Base-by-base conservation (phyloP, 2,113 vertebrate genomes). In the Salvelinus alpinus region DNA sequence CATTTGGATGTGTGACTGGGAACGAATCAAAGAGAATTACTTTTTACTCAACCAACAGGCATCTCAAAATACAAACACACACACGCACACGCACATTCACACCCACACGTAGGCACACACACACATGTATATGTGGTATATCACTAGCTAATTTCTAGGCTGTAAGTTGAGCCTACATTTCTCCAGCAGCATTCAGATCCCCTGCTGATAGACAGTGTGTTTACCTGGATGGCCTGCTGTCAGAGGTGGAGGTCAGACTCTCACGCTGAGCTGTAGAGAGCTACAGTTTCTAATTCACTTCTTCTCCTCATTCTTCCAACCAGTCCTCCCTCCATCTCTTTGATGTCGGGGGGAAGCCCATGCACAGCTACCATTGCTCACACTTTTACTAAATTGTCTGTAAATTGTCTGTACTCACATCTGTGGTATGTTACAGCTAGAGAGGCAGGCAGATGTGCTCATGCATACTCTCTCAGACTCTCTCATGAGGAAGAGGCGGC, bases 1-100 rank as follows among this genome's bases (percentile, higher is more conserved):
- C 85, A 89, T 91, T 89, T 89, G 75, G 87, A 85, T 86, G 85
- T 89, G 89, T 89, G 89, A 91, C 88, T 84, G 84, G 88, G 87
- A 91, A 91, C 89, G 87, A 91, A 91, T 91, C 85, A 85, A 71
- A 76, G 77, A 80, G 80, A 89, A 88, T 91, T 82, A 88, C 82
- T 91, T 86, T 54, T 76, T 85, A 72, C 73, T 86, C 79, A 81
- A 79, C 72, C 2, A 34, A 73, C 62, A 75, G 90, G 91, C 48
- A 54, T 68, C 76, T 72, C 66, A 76, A n/a, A 11, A 29, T 54
- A 68, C 47, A 24, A 9, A 16, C 54, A 5, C 54, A 48, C 27
- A 38, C 27, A 72, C 29, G 62, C 5, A 57, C 18, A 72, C 18
- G 6, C 14, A 11, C 6, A 1, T 1, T 8, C 34, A 34, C 34